phyloP scores from a whole-genome alignment of 2,888 invertebrate species.

The Cataglyphis altisquamis region DNA sequence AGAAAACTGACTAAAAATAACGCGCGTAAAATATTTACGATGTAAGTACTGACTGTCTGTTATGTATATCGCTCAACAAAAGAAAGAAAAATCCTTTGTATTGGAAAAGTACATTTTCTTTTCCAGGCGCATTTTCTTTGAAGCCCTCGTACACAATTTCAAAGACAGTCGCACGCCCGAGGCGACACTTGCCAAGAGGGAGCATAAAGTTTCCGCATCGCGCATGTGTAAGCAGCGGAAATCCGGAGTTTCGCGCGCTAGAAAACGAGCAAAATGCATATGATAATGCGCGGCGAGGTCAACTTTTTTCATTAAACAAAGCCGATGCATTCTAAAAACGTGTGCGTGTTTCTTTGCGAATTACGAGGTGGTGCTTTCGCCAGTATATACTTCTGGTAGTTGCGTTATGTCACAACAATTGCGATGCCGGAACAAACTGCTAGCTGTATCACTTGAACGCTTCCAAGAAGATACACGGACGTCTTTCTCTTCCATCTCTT shows the following conservation, averaged over 20 bases:
- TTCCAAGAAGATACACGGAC: background rate
- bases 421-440: background rate
- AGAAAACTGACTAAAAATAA: background rate
- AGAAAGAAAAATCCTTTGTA: conserved; percentile 61
- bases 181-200: conserved; percentile 28
- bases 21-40: conserved; percentile 61
- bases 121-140: background rate
- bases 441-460: background rate
- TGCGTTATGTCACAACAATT: background rate
- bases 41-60: conserved; percentile 49
- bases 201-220: conserved; percentile 34
- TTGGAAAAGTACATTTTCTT: conserved; percentile 50
- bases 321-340: conserved; percentile 8
- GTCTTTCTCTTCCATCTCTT: background rate
- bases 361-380: background rate
- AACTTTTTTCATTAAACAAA: conserved; percentile 51
- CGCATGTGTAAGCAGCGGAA: conserved; percentile 44
- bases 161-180: conserved; percentile 31
- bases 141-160: conserved; percentile 1
- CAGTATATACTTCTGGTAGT: background rate
- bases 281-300: background rate
- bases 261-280: conserved; percentile 22
- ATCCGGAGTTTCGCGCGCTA: conserved; percentile 26
- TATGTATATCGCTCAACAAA: conserved; percentile 47
- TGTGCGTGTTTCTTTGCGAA: background rate